These are phyloP conservation scores for Chloropsis cyanopogon DNA, from an alignment of 2,113 vertebrate species.

Conservation along the genomic window DNA sequence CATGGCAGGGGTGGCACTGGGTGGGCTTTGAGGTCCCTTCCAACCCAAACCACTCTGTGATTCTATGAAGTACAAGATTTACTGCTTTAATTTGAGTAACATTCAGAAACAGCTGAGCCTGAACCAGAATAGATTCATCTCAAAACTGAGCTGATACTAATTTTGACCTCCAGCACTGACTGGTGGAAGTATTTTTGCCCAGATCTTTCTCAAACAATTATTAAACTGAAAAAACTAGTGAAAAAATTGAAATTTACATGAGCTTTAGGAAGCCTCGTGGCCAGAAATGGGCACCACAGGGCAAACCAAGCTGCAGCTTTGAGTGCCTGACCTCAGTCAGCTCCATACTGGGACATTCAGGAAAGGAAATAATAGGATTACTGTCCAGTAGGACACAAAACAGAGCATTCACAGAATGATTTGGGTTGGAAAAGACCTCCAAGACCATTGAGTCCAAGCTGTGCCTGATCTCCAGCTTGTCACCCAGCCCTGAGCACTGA, in stretches of 20 bases:
- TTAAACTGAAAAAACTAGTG: background rate
- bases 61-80: background rate
- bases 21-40: rapidly evolving
- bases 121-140: background rate
- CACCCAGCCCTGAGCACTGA: background rate
- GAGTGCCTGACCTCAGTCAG: background rate
- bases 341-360: background rate
- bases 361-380: background rate
- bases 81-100: background rate
- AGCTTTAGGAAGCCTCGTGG: background rate
- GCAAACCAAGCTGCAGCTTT: background rate
- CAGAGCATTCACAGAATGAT: background rate
- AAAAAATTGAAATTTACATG: background rate
- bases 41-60: background rate
- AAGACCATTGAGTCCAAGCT: rapidly evolving
- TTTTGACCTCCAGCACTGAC: background rate
- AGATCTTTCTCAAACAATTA: background rate
- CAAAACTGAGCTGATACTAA: rapidly evolving
- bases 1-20: rapidly evolving
- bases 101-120: background rate
- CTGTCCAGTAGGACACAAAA: background rate
- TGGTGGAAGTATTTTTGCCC: background rate
- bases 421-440: background rate
- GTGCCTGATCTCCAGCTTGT: background rate
- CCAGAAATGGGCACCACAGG: background rate